These are phyloP conservation scores for Microctonus aethiopoides DNA, from an alignment of 2,888 invertebrate species.

Conservation along the genomic window DNA sequence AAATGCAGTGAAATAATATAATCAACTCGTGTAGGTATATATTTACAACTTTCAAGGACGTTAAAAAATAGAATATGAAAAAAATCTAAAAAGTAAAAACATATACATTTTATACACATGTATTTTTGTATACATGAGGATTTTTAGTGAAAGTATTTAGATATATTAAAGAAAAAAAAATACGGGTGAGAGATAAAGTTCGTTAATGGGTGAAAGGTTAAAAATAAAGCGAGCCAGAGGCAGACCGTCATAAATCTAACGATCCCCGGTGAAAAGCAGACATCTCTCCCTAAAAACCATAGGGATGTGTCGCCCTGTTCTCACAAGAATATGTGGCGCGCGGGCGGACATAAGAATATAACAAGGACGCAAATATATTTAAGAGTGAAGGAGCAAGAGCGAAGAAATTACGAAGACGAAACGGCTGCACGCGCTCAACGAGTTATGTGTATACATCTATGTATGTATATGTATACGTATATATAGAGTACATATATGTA, in stretches of 20 bases:
- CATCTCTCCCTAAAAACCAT: conserved; percentile 37
- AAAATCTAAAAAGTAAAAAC: too few relatives aligned
- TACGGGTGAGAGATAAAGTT: conserved; percentile 61
- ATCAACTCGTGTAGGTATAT: too few relatives aligned
- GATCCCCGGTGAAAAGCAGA: conserved; percentile 55
- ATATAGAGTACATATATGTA: conserved; percentile 20
- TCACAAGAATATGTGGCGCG: background rate
- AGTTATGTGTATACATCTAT: background rate
- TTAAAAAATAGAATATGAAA: too few relatives aligned
- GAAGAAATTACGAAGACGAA: conserved; percentile 21
- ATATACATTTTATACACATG: background rate
- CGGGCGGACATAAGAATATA: conserved; percentile 10
- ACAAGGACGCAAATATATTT: conserved; percentile 23
- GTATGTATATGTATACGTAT: background rate
- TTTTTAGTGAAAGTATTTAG: conserved; percentile 34
- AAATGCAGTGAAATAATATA: too few relatives aligned
- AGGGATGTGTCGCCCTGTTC: conserved; percentile 21
- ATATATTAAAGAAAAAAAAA: conserved; percentile 46
- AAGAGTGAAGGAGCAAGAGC: conserved; percentile 9
- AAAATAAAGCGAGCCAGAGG: conserved; percentile 56
- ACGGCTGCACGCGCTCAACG: background rate
- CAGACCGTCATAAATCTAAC: conserved; percentile 64
- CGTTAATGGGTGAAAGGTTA: conserved; percentile 66
- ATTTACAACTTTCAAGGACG: too few relatives aligned
- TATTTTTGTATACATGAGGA: too few relatives aligned